A percentile compares a stretch with the other conserved stretches of the same genome.
phyloP scores from a whole-genome alignment of 2,113 vertebrate species.

The Accipiter cooperii region DNA sequence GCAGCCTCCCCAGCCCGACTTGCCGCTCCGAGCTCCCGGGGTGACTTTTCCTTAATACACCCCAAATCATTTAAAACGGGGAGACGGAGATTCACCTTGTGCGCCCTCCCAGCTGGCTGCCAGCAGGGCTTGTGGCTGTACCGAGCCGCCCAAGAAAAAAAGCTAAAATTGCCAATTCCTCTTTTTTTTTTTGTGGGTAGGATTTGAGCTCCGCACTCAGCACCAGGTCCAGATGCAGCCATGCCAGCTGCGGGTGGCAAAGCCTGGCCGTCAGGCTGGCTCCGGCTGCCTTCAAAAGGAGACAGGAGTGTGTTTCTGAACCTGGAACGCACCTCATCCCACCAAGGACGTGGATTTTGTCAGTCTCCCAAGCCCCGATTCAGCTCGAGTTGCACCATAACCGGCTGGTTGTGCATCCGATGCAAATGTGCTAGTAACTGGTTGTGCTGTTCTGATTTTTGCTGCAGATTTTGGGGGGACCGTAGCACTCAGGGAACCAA shows the following conservation, averaged over 20 bases:
- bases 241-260: not conserved
- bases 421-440: not conserved
- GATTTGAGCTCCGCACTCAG: accelerated
- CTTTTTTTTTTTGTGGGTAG: not conserved
- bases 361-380: not conserved
- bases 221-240: not conserved
- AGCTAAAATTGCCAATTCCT: not conserved
- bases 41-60: not conserved
- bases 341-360: not conserved
- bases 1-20: accelerated
- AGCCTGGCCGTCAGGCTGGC: not conserved
- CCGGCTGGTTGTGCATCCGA: not conserved
- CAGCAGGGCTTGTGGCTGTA: accelerated
- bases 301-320: not conserved
- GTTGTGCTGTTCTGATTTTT: not conserved
- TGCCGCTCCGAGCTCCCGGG: accelerated
- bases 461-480: not conserved
- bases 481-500: too few relatives aligned
- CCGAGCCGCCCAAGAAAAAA: not conserved
- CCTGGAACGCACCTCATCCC: not conserved
- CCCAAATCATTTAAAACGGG: not conserved
- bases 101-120: not conserved
- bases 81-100: not conserved
- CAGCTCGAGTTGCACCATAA: not conserved
- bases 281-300: not conserved